Evolutionary conservation across 2,888 invertebrate genomes (phyloP).

Genomic region (Patella pellucida): DNA sequence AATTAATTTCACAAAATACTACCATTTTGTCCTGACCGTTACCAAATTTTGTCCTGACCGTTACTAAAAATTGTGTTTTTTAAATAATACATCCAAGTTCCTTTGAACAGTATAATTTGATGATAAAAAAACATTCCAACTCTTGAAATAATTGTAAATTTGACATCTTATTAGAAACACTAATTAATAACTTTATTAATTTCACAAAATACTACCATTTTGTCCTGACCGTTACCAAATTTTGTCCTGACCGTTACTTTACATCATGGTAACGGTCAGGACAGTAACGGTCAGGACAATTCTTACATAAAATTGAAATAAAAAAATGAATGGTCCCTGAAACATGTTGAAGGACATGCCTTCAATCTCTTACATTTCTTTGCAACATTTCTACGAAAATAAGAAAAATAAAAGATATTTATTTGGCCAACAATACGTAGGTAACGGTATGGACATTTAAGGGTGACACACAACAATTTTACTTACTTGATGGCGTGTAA

Average conservation of each 20-base stretch:
- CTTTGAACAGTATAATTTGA: constrained; percentile 11
- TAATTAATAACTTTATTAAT: constrained; percentile 10
- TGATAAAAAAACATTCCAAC: not conserved
- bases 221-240: constrained; percentile 10
- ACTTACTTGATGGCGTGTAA: constrained; percentile 14
- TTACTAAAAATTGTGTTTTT: constrained; percentile 14
- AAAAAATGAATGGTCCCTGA: constrained; percentile 14
- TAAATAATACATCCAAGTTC: constrained; percentile 9
- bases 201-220: constrained; percentile 14
- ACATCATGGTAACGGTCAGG: constrained; percentile 15
- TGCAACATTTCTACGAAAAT: constrained; percentile 3
- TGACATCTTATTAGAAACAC: not conserved
- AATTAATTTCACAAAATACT: constrained; percentile 10
- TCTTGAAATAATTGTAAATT: constrained; percentile 5
- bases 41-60: constrained; percentile 14
- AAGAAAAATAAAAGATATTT: constrained; percentile 15
- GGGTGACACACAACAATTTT: constrained; percentile 13
- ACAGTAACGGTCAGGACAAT: constrained; percentile 16
- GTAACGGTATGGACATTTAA: constrained; percentile 14
- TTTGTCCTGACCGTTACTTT: constrained; percentile 13
- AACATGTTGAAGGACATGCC: constrained; percentile 4
- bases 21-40: not conserved
- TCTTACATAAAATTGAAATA: constrained; percentile 10
- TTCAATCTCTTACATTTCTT: constrained; percentile 12
- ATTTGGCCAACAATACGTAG: constrained; percentile 4